Evolutionary conservation across 35 echinoderm and acorn worm genomes (phyloP).

Genomic region (Eucidaris tribuloides): DNA sequence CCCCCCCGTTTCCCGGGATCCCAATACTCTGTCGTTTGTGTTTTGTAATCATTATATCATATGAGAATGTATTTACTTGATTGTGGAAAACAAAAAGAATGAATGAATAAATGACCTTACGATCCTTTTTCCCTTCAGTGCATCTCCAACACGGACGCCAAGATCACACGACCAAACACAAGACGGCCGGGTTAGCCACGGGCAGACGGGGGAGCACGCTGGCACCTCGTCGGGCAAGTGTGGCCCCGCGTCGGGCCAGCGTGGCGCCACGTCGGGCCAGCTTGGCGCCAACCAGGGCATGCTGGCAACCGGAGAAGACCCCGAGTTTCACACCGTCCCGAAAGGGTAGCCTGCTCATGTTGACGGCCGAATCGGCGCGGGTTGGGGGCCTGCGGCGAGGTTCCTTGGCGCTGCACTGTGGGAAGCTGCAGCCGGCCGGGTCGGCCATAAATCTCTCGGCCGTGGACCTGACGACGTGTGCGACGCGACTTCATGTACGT

Average conservation of each 20-base stretch:
- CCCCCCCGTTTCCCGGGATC: no score
- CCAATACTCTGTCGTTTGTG: no score
- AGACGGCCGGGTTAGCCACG: no score
- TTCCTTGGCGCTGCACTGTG: constrained; percentile 56
- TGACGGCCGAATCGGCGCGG: constrained; percentile 35
- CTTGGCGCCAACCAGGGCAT: not conserved
- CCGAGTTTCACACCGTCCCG: constrained; percentile 18
- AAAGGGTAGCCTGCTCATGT: constrained; percentile 43
- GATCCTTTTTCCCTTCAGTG: no score
- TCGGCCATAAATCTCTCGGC: constrained; percentile 86
- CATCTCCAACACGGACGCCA: no score
- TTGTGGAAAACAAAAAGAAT: no score
- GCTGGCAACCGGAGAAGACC: not conserved
- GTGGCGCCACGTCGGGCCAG: not conserved
- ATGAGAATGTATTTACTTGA: no score
- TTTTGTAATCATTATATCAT: no score
- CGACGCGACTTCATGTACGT: constrained; percentile 32
- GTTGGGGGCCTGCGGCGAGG: constrained; percentile 55
- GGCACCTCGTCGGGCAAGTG: constrained; percentile 3
- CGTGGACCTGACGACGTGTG: constrained; percentile 67
- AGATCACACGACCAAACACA: no score
- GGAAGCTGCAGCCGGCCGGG: constrained; percentile 56
- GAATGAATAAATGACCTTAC: no score
- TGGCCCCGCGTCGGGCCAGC: not conserved
- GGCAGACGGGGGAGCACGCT: not conserved